Evolutionary conservation across 2,888 invertebrate species (phyloP).

Genomic region (Cybosia mesomella): DNA sequence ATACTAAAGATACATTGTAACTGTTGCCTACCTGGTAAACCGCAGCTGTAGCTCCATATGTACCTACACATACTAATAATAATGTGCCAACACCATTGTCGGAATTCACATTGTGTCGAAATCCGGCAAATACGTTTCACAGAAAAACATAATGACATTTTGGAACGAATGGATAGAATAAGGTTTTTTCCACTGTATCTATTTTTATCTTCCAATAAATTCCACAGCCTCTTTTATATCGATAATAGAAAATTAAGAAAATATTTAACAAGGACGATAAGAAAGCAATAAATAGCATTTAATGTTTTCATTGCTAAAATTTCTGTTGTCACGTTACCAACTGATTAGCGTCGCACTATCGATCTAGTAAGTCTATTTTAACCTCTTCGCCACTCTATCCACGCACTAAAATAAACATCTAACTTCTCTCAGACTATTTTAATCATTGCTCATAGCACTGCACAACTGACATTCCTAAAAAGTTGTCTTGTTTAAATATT

Average conservation of each 20-base stretch:
- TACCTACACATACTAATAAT: slow-evolving; percentile 51
- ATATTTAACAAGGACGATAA: neutral
- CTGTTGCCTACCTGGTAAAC: slow-evolving; percentile 50
- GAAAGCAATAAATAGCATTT: slow-evolving; percentile 25
- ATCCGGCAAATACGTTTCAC: slow-evolving; percentile 56
- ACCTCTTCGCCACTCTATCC: slow-evolving; percentile 64
- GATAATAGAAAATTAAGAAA: neutral
- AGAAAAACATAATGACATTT: slow-evolving; percentile 43
- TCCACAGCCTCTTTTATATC: slow-evolving; percentile 1
- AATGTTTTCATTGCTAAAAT: slow-evolving; percentile 56
- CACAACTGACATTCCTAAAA: slow-evolving; percentile 21
- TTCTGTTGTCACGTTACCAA: slow-evolving; percentile 64
- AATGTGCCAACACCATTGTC: slow-evolving; percentile 56
- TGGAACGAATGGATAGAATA: slow-evolving; percentile 26
- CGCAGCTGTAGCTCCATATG: slow-evolving; percentile 69
- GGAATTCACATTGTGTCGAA: slow-evolving; percentile 61
- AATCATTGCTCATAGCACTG: slow-evolving; percentile 14
- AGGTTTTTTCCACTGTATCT: slow-evolving; percentile 26
- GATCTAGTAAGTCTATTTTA: slow-evolving; percentile 69
- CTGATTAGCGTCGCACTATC: slow-evolving; percentile 78
- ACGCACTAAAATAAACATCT: slow-evolving; percentile 58
- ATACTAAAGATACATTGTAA: slow-evolving; percentile 42
- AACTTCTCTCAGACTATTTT: slow-evolving; percentile 35
- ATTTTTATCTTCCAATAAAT: slow-evolving; percentile 13
- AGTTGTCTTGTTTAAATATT: neutral